These are phyloP conservation scores for Tauraco erythrolophus DNA, from an alignment of 2,113 vertebrate species.

Conservation along the genomic window DNA sequence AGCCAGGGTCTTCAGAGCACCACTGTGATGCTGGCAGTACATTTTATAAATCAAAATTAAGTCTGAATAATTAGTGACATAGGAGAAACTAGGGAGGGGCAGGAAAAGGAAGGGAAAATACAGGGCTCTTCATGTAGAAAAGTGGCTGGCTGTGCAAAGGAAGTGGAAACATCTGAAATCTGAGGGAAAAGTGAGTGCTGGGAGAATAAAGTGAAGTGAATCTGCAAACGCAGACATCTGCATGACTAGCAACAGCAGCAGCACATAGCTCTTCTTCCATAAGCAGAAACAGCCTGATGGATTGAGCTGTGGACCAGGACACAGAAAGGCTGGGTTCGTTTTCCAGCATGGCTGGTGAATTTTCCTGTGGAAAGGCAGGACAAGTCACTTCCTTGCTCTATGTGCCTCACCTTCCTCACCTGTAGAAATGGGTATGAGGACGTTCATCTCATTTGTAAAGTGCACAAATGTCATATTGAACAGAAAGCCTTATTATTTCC, in stretches of 20 bases:
- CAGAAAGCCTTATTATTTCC: background rate
- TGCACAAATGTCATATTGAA: background rate
- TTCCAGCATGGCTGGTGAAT: background rate
- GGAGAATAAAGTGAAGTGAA: background rate
- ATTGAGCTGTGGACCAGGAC: background rate
- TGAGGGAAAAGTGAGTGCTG: background rate
- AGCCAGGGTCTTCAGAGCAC: background rate
- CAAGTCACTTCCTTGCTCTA: background rate
- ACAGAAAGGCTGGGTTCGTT: background rate
- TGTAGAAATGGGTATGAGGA: background rate
- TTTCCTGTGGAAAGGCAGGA: background rate
- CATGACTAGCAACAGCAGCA: background rate
- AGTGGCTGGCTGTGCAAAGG: background rate
- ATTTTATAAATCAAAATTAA: background rate
- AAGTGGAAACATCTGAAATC: background rate
- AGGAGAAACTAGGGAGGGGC: background rate
- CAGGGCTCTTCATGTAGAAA: background rate
- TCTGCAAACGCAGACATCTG: background rate
- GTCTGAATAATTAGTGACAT: background rate
- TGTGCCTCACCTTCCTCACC: background rate
- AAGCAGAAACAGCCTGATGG: background rate
- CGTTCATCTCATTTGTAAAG: background rate
- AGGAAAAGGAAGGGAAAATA: background rate
- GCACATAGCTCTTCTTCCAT: background rate
- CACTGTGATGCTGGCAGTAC: background rate